phyloP scores from a whole-genome alignment of 2,113 vertebrate species.

The Isichthys henryi region DNA sequence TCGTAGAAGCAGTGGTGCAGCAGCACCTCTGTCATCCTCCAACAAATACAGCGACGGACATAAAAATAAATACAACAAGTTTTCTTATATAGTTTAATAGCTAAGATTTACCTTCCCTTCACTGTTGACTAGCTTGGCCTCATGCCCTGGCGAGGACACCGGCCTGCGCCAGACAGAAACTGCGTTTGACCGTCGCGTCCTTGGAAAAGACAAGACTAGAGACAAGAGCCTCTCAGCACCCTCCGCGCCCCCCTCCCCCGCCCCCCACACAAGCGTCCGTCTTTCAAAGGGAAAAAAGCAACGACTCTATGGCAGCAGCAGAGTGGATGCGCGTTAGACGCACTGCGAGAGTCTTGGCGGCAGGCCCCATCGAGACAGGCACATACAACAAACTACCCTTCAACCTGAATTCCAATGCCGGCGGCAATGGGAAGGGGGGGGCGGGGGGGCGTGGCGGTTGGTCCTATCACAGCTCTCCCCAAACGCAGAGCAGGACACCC shows the following conservation, averaged over 20 bases:
- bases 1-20: neutral
- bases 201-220: neutral
- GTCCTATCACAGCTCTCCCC: neutral
- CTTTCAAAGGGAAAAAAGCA: neutral
- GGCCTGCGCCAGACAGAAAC: neutral
- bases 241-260: neutral
- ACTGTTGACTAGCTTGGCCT: neutral
- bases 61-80: neutral
- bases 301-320: neutral
- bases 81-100: neutral
- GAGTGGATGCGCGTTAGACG: neutral
- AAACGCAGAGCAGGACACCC: neutral
- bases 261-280: neutral
- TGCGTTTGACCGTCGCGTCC: neutral
- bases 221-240: neutral
- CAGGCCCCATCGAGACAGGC: neutral
- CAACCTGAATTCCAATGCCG: neutral
- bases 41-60: neutral
- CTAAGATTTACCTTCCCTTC: neutral
- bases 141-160: neutral
- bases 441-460: neutral
- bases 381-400: neutral
- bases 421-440: neutral
- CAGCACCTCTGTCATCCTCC: neutral
- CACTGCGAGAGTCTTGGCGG: neutral